These are phyloP conservation scores for Coleophora deauratella DNA, from an alignment of 2,888 invertebrate species.

Conservation along the genomic window DNA sequence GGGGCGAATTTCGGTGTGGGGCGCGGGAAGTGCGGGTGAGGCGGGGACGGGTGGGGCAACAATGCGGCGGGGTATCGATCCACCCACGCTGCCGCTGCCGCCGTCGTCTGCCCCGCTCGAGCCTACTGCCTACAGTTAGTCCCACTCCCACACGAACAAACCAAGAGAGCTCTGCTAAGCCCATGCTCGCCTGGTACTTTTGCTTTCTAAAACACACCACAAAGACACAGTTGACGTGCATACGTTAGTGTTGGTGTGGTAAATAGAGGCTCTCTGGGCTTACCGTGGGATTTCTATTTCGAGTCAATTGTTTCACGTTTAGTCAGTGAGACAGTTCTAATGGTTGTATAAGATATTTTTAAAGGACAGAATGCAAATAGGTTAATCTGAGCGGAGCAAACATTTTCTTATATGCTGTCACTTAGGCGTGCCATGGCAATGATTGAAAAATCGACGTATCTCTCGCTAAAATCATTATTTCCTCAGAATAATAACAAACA, in stretches of 20 bases:
- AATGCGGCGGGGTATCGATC: conserved; percentile 71
- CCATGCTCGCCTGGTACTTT: conserved; percentile 62
- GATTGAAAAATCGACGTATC: too few relatives aligned
- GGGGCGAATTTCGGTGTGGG: conserved; percentile 63
- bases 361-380: too few relatives aligned
- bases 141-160: not conserved
- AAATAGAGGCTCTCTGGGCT: too few relatives aligned
- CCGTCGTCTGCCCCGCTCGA: conserved; percentile 33
- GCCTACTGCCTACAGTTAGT: conserved; percentile 32
- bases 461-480: too few relatives aligned
- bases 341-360: too few relatives aligned
- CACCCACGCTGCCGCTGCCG: conserved; percentile 46
- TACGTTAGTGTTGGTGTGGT: not conserved
- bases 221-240: conserved; percentile 21
- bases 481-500: too few relatives aligned
- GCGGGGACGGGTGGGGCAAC: conserved; percentile 48
- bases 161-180: conserved; percentile 29
- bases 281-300: too few relatives aligned
- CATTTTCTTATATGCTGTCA: too few relatives aligned
- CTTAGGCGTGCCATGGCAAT: too few relatives aligned
- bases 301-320: too few relatives aligned
- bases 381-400: too few relatives aligned
- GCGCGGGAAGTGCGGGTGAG: conserved; percentile 33
- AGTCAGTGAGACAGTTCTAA: too few relatives aligned
- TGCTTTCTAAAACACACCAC: conserved; percentile 45